These are phyloP conservation scores for Drosophila lini DNA, from an alignment of 1,140 invertebrate genomes.

Conservation along the genomic window DNA sequence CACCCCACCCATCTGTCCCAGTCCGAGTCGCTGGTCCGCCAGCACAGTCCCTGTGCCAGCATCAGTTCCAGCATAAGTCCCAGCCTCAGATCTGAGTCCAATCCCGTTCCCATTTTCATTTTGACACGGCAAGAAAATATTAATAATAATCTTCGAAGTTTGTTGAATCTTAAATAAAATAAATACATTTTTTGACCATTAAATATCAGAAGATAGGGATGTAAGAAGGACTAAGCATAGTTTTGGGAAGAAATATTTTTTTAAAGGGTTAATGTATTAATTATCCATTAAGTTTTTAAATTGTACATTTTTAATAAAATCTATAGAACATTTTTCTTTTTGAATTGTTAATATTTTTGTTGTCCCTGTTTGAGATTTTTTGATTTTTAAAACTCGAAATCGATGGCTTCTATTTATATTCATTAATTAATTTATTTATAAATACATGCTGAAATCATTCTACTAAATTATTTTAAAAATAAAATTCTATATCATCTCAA, in stretches of 20 bases:
- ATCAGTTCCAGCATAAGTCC: neutral
- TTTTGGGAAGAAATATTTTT: neutral
- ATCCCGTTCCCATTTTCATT: conserved; percentile 25
- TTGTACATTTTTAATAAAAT: neutral
- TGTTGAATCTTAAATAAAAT: neutral
- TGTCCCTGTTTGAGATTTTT: too few species aligned
- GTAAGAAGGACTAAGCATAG: too few species aligned
- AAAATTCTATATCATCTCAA: neutral
- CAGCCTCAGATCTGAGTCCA: conserved; percentile 4
- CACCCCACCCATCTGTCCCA: conserved; percentile 21
- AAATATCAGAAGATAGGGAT: neutral
- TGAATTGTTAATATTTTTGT: too few species aligned
- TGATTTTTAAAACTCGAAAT: neutral
- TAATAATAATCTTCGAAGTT: neutral
- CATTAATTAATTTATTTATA: neutral
- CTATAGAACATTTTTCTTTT: neutral
- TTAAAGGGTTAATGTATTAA: too few species aligned
- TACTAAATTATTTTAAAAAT: neutral
- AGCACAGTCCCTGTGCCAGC: neutral
- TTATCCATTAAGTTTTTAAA: too few species aligned
- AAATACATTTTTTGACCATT: neutral
- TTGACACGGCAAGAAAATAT: conserved; percentile 1
- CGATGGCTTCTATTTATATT: neutral
- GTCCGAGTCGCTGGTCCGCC: conserved; percentile 13
- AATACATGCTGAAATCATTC: neutral